These are phyloP conservation scores for Habropoda laboriosa DNA, from an alignment of 1,140 invertebrate species.

Conservation along the genomic window DNA sequence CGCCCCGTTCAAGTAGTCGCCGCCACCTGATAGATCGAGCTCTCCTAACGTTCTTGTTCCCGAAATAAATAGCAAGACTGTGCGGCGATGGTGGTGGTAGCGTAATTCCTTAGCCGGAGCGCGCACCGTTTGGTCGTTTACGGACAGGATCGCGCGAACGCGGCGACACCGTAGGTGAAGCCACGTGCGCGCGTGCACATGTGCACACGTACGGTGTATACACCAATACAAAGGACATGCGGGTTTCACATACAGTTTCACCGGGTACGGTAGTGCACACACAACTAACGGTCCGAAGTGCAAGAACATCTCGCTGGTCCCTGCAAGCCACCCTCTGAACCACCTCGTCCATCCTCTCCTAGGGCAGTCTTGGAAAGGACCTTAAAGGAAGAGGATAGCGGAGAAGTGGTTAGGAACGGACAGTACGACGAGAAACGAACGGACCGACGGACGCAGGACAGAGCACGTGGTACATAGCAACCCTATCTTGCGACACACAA, in stretches of 20 bases:
- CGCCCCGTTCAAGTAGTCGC: slow-evolving; percentile 52
- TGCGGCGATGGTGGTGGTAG: neutral
- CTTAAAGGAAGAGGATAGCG: slow-evolving; percentile 73
- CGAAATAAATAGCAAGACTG: slow-evolving; percentile 70
- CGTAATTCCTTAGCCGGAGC: slow-evolving; percentile 37
- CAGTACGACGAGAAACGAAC: slow-evolving; percentile 69
- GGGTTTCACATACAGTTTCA: slow-evolving; percentile 69
- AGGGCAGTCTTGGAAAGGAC: slow-evolving; percentile 66
- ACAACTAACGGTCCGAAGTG: slow-evolving; percentile 65
- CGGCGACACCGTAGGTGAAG: slow-evolving; percentile 26
- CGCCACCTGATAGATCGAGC: slow-evolving; percentile 70
- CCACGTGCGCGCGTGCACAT: slow-evolving; percentile 37
- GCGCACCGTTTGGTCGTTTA: slow-evolving; percentile 10
- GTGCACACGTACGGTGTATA: slow-evolving; percentile 28
- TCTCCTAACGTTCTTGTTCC: slow-evolving; percentile 62
- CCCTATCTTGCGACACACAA: slow-evolving; percentile 79
- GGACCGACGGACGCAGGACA: slow-evolving; percentile 70
- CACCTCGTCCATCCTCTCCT: slow-evolving; percentile 64
- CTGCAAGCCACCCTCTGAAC: slow-evolving; percentile 63
- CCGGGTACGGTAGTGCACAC: slow-evolving; percentile 54
- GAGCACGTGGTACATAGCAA: slow-evolving; percentile 64
- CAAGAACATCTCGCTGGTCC: slow-evolving; percentile 74
- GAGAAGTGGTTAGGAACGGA: slow-evolving; percentile 64
- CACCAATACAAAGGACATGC: slow-evolving; percentile 63
- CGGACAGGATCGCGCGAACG: slow-evolving; percentile 32